Conservation (phyloP, 2,113 vertebrate genomes). For the Heloderma charlesbogerti region DNA sequence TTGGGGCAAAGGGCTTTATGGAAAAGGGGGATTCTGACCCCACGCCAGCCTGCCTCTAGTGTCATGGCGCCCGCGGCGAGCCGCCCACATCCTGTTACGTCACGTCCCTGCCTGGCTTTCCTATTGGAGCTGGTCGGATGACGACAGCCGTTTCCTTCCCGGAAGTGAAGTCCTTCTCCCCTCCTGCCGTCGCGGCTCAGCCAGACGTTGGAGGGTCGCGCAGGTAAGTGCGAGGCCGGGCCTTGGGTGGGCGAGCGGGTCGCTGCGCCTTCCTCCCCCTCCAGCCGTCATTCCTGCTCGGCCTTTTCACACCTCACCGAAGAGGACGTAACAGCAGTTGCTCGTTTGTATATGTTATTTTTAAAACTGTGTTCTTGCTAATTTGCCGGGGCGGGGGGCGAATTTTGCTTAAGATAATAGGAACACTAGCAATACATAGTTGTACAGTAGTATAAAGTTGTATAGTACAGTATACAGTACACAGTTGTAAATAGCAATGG, state of each 20-base stretch:
- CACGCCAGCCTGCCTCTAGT: neutral
- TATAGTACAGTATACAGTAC: too few species aligned
- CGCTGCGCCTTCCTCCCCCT: too few species aligned
- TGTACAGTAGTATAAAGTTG: too few species aligned
- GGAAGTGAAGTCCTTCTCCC: neutral
- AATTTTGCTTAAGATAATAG: neutral
- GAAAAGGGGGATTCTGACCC: fast-evolving
- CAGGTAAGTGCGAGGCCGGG: neutral
- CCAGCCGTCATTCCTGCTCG: neutral
- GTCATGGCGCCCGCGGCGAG: neutral
- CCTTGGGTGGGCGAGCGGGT: neutral
- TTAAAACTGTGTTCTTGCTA: neutral
- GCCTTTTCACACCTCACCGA: neutral
- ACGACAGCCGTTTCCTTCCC: neutral
- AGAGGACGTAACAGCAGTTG: fast-evolving
- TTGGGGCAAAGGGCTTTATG: too few species aligned
- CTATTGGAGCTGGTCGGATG: neutral
- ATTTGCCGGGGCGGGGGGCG: neutral
- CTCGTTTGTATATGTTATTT: neutral
- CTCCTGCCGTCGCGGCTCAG: too few species aligned
- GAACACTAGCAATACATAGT: neutral
- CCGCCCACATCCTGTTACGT: fast-evolving
- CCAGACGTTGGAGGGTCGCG: neutral
- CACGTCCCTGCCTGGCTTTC: fast-evolving
- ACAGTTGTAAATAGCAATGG: too few species aligned